These are phyloP conservation scores for Caenorhabditis sp. DNA, from an alignment of 2,888 invertebrate genomes.

Conservation along the genomic window DNA sequence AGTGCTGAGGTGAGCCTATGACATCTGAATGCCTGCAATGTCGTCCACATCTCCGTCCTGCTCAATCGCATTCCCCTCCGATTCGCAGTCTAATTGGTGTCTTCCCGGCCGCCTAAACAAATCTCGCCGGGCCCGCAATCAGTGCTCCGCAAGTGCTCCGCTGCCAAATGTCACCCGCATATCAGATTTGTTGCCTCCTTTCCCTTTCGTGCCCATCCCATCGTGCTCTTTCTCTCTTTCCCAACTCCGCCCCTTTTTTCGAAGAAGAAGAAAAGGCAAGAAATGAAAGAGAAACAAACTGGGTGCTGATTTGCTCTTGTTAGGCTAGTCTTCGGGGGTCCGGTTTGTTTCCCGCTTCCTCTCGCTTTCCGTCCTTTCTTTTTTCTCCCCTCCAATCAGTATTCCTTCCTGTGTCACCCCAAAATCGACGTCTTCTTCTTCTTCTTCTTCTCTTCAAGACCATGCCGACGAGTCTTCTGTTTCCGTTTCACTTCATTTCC, in stretches of 20 bases:
- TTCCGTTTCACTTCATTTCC: conserved; percentile 57
- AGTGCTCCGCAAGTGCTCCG: conserved; percentile 25
- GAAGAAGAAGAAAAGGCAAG: conserved; percentile 26
- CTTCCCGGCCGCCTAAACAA: conserved; percentile 18
- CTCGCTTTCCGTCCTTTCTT: conserved; percentile 17
- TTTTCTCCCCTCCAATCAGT: conserved; percentile 34
- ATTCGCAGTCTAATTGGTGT: conserved; percentile 17
- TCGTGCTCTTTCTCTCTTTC: conserved; percentile 14
- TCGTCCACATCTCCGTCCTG: neutral
- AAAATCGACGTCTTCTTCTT: neutral
- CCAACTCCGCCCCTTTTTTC: conserved; percentile 24
- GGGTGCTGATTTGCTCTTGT: conserved; percentile 39
- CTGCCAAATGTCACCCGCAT: conserved; percentile 40
- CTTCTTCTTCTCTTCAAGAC: conserved; percentile 1
- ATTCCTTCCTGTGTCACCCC: conserved; percentile 20
- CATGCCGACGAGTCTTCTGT: conserved; percentile 57
- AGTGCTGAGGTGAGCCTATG: neutral
- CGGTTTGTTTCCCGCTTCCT: conserved; percentile 36
- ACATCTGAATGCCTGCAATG: too few relatives aligned
- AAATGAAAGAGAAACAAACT: conserved; percentile 40
- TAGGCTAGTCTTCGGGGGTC: conserved; percentile 33
- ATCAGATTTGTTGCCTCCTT: conserved; percentile 32
- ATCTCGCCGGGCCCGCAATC: conserved; percentile 27
- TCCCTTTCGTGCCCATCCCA: conserved; percentile 1
- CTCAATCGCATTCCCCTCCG: neutral